phyloP scores from a whole-genome alignment of 2,797 vertebrate species.

The Lithobates pipiens region DNA sequence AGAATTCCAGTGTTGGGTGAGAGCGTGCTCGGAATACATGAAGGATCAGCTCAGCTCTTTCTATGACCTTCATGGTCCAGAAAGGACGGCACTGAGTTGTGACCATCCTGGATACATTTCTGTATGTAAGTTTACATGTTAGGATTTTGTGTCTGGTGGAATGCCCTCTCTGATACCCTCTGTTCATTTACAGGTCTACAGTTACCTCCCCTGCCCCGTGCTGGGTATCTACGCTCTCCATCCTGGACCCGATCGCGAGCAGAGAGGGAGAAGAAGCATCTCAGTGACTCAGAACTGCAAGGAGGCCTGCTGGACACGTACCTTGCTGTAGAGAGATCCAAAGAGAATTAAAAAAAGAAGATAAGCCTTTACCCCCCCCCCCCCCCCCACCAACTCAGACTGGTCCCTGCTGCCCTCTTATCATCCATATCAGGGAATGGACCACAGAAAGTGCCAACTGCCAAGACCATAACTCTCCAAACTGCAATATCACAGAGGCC shows the following conservation, averaged over 20 bases:
- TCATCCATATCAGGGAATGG: neutral
- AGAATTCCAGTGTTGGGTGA: neutral
- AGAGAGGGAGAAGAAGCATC: constrained; percentile 86
- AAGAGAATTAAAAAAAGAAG: constrained; percentile 80
- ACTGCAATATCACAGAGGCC: constrained; percentile 49
- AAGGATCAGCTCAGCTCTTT: neutral
- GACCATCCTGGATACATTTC: neutral
- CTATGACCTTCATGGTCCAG: constrained; percentile 19
- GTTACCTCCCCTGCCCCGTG: constrained; percentile 77
- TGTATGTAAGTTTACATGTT: neutral
- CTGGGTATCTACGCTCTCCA: constrained; percentile 90
- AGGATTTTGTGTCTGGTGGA: neutral
- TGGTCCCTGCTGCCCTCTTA: neutral
- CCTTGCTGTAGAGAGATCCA: constrained; percentile 83
- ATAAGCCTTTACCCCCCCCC: constrained; percentile 11
- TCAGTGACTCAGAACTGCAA: constrained; percentile 80
- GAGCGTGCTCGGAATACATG: constrained; percentile 17
- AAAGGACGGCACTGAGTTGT: neutral
- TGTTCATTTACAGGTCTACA: constrained; percentile 75
- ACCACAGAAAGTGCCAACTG: constrained; percentile 53
- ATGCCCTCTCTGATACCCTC: neutral
- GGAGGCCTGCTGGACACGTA: constrained; percentile 76
- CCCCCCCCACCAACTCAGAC: constrained; percentile 50
- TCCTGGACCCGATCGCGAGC: constrained; percentile 88
- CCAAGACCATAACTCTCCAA: constrained; percentile 29